Conservation (phyloP, 2,113 vertebrate genomes). For the Rousettus leschenaultii region DNA sequence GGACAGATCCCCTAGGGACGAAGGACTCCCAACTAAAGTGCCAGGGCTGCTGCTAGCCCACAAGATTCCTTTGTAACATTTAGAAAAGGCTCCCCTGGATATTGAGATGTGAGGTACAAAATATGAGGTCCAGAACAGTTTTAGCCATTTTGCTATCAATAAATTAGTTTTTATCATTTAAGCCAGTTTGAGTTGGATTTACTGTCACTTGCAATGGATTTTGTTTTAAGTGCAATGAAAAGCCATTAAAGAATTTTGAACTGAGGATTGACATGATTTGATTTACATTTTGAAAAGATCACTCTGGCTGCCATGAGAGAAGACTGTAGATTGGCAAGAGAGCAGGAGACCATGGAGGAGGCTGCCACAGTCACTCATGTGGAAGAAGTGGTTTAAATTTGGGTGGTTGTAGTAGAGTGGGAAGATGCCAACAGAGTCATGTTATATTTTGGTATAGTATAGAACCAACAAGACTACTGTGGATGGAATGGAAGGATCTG, state of each 20-base stretch:
- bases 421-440: neutral
- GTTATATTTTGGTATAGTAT: neutral
- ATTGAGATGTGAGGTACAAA: neutral
- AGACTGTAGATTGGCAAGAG: neutral
- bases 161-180: conserved; percentile 27
- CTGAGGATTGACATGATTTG: neutral
- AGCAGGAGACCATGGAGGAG: neutral
- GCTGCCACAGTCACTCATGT: too few species aligned
- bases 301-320: neutral
- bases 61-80: neutral
- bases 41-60: neutral
- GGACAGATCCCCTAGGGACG: neutral
- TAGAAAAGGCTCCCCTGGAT: neutral
- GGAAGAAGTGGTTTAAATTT: neutral
- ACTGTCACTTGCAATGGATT: conserved; percentile 18
- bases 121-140: neutral
- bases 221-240: conserved; percentile 35
- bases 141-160: neutral
- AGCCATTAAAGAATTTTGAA: conserved; percentile 14
- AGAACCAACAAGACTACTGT: neutral
- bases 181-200: conserved; percentile 10
- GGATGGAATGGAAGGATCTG: neutral
- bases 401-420: neutral
- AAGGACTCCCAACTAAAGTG: fast-evolving
- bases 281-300: neutral